phyloP scores from a whole-genome alignment of 2,888 invertebrate genomes.

The Nectonema munidae region DNA sequence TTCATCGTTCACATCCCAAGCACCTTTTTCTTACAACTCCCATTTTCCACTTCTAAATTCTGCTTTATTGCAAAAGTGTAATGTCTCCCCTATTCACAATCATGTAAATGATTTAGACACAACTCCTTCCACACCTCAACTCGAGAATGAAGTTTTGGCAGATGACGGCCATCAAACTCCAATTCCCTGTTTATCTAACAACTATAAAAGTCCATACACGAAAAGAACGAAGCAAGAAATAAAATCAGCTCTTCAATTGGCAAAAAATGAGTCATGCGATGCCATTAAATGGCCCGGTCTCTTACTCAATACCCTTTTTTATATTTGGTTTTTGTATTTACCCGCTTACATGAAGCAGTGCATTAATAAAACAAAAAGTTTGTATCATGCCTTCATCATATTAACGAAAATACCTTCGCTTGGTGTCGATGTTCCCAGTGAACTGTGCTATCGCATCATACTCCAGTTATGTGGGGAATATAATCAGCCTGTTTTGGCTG shows the following conservation, averaged over 20 bases:
- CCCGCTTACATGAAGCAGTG: slow-evolving; percentile 37
- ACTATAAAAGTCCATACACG: slow-evolving; percentile 48
- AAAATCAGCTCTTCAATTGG: slow-evolving; percentile 33
- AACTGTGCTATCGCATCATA: slow-evolving; percentile 85
- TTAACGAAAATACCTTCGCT: slow-evolving; percentile 51
- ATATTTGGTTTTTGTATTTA: slow-evolving; percentile 73
- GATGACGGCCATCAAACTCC: too few species aligned
- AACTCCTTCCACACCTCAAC: too few species aligned
- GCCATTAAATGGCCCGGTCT: slow-evolving; percentile 20
- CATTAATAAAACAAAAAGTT: slow-evolving; percentile 38
- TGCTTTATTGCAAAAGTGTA: too few species aligned
- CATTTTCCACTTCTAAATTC: too few species aligned
- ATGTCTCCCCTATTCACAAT: too few species aligned
- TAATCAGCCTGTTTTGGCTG: slow-evolving; percentile 64
- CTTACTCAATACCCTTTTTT: slow-evolving; percentile 27
- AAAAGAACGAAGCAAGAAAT: slow-evolving; percentile 75
- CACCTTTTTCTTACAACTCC: too few species aligned
- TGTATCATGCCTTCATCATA: slow-evolving; percentile 49
- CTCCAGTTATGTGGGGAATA: slow-evolving; percentile 89
- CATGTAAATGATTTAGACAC: too few species aligned
- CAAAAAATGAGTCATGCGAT: neutral
- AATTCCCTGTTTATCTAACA: slow-evolving; percentile 9
- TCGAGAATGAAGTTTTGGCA: too few species aligned
- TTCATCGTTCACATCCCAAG: slow-evolving; percentile 18
- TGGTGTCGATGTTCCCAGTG: slow-evolving; percentile 49